phyloP scores from a whole-genome alignment of 2,797 vertebrate genomes.

The Macroramphosus scolopax region DNA sequence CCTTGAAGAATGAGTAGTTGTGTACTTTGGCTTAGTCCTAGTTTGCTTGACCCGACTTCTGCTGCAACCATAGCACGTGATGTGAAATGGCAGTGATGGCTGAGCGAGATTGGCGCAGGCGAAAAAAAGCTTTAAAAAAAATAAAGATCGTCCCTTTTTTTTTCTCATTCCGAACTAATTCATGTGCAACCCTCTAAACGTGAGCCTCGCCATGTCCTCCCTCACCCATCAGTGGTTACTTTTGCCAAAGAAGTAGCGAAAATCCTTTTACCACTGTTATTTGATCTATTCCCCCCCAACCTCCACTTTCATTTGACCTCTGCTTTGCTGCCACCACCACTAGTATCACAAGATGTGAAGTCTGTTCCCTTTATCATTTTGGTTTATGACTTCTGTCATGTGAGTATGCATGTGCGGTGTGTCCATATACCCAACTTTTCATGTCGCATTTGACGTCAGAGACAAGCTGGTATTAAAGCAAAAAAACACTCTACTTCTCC shows the following conservation, averaged over 20 bases:
- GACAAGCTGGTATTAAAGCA: constrained; percentile 41
- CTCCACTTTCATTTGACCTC: constrained; percentile 68
- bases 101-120: constrained; percentile 74
- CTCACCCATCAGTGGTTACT: constrained; percentile 75
- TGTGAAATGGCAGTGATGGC: constrained; percentile 75
- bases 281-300: constrained; percentile 57
- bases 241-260: constrained; percentile 64
- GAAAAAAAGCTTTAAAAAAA: constrained; percentile 26
- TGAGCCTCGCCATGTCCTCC: constrained; percentile 66
- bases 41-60: constrained; percentile 70
- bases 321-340: constrained; percentile 72
- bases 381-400: constrained; percentile 64
- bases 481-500: constrained; percentile 28
- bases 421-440: constrained; percentile 60
- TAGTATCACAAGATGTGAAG: constrained; percentile 70
- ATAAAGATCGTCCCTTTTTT: constrained; percentile 39
- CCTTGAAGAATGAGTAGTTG: constrained; percentile 50
- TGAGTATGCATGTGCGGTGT: constrained; percentile 76
- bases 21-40: constrained; percentile 52
- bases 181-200: constrained; percentile 29
- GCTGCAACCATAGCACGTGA: constrained; percentile 71
- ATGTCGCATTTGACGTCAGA: constrained; percentile 54
- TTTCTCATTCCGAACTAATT: neutral
- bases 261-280: constrained; percentile 66
- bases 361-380: constrained; percentile 57